Evolutionary conservation across 2,888 invertebrate species (phyloP).

Genomic region (Hedya salicella): DNA sequence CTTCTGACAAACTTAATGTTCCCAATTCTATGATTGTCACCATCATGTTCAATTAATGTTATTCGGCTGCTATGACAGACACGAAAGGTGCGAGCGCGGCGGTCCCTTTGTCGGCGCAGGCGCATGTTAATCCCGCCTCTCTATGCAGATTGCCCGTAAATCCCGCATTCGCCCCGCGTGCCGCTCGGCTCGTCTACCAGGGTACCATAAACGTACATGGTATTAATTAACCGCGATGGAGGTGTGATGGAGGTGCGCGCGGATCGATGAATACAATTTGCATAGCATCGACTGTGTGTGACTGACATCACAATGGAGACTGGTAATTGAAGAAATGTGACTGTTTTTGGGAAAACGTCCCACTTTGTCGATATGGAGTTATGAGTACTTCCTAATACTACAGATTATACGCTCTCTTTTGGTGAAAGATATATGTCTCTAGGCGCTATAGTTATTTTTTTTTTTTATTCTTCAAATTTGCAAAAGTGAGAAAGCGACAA

Average conservation of each 20-base stretch:
- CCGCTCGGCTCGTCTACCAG: constrained; percentile 4
- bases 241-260: no score
- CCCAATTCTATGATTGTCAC: no score
- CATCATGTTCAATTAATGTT: background rate
- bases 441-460: no score
- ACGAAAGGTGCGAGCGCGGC: constrained; percentile 9
- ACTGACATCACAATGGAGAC: constrained; percentile 19
- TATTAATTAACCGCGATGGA: constrained; percentile 37
- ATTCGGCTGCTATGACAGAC: constrained; percentile 2
- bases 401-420: no score
- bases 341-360: no score
- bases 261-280: constrained; percentile 33
- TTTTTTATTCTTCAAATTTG: no score
- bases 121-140: constrained; percentile 18
- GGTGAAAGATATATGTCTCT: no score
- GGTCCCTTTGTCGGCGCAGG: constrained; percentile 34
- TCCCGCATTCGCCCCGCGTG: constrained; percentile 35
- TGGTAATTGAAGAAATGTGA: constrained; percentile 27
- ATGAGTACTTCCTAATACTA: no score
- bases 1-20: no score
- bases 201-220: constrained; percentile 31
- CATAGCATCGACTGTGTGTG: constrained; percentile 17
- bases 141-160: constrained; percentile 28
- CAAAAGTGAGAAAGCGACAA: no score
- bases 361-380: no score